Base-by-base conservation (phyloP, 2,113 vertebrate species). In the Pyxicephalus adspersus region DNA sequence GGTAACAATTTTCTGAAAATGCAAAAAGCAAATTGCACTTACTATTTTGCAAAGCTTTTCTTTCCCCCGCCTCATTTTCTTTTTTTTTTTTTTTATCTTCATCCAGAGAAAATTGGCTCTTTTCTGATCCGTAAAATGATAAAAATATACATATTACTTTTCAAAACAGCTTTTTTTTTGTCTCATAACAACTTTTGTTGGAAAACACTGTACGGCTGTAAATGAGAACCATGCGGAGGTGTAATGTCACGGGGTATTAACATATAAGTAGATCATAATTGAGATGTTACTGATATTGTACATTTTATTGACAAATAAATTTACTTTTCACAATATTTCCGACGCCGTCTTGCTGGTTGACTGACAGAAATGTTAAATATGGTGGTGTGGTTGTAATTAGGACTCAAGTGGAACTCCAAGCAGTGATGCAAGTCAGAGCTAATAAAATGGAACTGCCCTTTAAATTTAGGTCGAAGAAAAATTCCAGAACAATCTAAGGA, bases 201-300 rank as follows among this genome's bases (percentile, higher is more conserved):
- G 84, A 92, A 88, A 90, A 91, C 87, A 88, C 86, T 89, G 91
- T 89, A 89, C 91, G 29, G 34, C 51, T 28, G 22, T 54, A 64
- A 51, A 80, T 72, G 25, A 25, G 61, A 61, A 20, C 20, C 57
- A 75, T 20, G 16, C 19, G 5, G 45, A 20, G 23, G 31, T 26
- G 19, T 88, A 88, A 89, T 90, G 85, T 89, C 92, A 95, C 94
- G 89, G 96, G 96, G 96, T 96, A 97, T 94, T 93, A 95, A 96
- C 92, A 92, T 84, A 89, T 90, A 94, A 89, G 89, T 90, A 87
- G 82, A 89, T 83, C 83, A 81, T 84, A 89, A 88, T 88, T 84
- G 86, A 89, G 86, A 89, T 89, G 86, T 90, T 89, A 85, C 54
- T 86, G 88, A 89, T 83, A 87, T 83, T 84, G 81, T 83, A 86